A percentile compares a stretch with the other conserved stretches of the same genome.
Evolutionary conservation across 1,140 invertebrate species (phyloP).

Genomic region (Pteromalus puparum): DNA sequence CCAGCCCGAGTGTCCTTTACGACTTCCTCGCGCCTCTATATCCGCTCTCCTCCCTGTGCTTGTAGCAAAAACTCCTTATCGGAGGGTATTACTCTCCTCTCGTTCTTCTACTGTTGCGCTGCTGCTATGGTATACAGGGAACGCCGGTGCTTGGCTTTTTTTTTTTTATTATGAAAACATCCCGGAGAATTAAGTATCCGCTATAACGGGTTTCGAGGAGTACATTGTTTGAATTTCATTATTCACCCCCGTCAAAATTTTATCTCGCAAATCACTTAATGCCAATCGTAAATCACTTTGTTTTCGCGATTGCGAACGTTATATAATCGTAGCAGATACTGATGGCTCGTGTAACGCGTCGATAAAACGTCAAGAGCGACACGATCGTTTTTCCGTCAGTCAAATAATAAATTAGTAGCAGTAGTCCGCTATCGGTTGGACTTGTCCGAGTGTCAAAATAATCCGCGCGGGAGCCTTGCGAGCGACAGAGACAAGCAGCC

Average conservation of each 20-base stretch:
- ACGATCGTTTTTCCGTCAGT: not conserved
- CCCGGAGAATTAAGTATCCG: not conserved
- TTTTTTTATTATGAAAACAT: conserved; percentile 1
- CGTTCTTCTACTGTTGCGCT: not conserved
- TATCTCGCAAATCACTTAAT: not conserved
- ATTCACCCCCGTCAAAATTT: not conserved
- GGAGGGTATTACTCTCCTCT: not conserved
- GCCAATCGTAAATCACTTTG: not conserved
- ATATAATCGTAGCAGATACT: too few species aligned
- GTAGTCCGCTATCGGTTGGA: not conserved
- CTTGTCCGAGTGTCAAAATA: not conserved
- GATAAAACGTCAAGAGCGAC: not conserved
- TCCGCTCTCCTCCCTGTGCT: conserved; percentile 13
- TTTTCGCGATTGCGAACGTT: too few species aligned
- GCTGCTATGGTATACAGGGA: too few species aligned
- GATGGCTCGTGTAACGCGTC: too few species aligned
- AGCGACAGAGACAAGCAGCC: not conserved
- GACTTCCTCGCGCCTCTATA: conserved; percentile 35
- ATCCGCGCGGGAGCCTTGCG: not conserved
- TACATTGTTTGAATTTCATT: not conserved
- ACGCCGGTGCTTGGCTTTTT: not conserved
- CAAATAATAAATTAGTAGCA: not conserved
- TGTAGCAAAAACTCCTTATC: not conserved
- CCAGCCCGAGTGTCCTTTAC: conserved; percentile 42
- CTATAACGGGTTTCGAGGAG: not conserved